Percentiles rank a stretch among this genome's conserved stretches.
Evolutionary conservation across 2,797 vertebrate species (phyloP).

Genomic region (Neostethus bicornis): DNA sequence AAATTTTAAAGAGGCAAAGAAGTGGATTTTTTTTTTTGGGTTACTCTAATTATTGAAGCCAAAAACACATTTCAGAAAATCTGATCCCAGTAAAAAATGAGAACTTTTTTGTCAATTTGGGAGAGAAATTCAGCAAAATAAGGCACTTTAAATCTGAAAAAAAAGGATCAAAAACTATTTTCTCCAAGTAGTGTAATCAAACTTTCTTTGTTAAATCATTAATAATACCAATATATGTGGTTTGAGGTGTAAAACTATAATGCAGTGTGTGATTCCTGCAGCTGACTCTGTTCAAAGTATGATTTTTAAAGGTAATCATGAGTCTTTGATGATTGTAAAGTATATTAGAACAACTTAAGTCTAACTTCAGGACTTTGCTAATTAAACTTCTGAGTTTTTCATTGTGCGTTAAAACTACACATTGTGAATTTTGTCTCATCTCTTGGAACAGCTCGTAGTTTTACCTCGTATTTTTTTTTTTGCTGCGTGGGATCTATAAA

Average conservation of each 20-base stretch:
- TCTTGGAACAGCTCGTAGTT: background rate
- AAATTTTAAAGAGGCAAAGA: background rate
- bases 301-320: background rate
- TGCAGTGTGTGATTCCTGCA: background rate
- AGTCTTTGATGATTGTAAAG: background rate
- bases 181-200: too few relatives aligned
- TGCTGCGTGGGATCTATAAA: background rate
- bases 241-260: background rate
- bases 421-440: background rate
- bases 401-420: background rate
- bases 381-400: background rate
- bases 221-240: too few relatives aligned
- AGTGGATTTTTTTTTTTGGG: too few relatives aligned
- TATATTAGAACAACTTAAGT: background rate
- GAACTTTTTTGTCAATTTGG: too few relatives aligned
- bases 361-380: background rate
- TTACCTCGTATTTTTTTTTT: background rate
- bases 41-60: too few relatives aligned
- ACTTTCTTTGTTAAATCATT: too few relatives aligned
- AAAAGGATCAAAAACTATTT: too few relatives aligned
- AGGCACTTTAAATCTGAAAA: too few relatives aligned
- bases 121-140: too few relatives aligned
- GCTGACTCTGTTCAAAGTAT: background rate
- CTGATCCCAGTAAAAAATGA: too few relatives aligned
- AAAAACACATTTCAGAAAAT: too few relatives aligned